These are phyloP conservation scores for Scomber colias DNA, from an alignment of 2,113 vertebrate species.

Conservation along the genomic window DNA sequence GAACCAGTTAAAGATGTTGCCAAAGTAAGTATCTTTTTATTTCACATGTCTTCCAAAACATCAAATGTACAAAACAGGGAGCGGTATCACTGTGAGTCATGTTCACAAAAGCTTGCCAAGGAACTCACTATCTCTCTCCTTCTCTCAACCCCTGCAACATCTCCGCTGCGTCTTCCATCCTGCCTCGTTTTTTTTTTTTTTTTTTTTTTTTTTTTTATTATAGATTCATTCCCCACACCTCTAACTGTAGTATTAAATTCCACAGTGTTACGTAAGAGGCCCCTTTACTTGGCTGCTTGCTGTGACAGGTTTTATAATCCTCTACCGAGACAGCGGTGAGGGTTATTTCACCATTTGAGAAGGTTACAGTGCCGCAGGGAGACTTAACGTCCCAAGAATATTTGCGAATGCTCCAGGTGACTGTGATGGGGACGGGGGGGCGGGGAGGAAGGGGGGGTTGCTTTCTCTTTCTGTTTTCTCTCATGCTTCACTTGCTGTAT, in stretches of 20 bases:
- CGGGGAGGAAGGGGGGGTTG: background rate
- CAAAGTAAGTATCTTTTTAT: conserved; percentile 90
- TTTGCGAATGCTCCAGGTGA: conserved; percentile 54
- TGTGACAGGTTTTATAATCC: conserved; percentile 76
- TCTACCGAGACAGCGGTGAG: conserved; percentile 40
- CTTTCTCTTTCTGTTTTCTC: conserved; percentile 12
- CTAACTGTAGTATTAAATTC: conserved; percentile 65
- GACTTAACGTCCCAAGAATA: conserved; percentile 24
- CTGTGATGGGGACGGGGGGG: background rate
- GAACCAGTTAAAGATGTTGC: conserved; percentile 98
- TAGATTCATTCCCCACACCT: conserved; percentile 29
- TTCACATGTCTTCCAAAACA: background rate
- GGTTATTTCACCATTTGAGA: conserved; percentile 59
- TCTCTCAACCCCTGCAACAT: conserved; percentile 7
- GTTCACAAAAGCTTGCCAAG: background rate
- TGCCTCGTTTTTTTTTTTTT: background rate
- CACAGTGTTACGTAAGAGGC: conserved; percentile 67
- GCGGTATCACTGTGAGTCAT: background rate
- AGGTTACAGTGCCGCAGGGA: conserved; percentile 21
- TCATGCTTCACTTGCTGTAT: conserved; percentile 39
- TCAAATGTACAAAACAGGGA: background rate
- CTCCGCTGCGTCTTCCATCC: conserved; percentile 29
- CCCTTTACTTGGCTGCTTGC: conserved; percentile 61
- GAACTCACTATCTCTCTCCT: background rate
- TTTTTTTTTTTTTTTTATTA: background rate